Conservation (phyloP, 2,113 vertebrate species). For the Hiodon alosoides region DNA sequence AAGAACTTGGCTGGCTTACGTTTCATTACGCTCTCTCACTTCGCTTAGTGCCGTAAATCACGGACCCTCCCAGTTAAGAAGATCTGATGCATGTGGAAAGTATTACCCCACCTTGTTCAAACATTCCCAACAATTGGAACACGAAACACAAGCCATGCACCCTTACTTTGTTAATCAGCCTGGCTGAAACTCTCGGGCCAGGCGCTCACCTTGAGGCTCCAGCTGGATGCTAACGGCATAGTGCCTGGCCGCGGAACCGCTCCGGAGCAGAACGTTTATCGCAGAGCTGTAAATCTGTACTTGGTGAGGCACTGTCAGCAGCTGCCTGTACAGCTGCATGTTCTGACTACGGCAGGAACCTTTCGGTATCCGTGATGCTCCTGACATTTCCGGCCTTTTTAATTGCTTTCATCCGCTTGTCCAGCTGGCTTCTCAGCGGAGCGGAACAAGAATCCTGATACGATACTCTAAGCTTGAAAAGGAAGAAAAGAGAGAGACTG, state of each 20-base stretch:
- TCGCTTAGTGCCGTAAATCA: neutral
- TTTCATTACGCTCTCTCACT: neutral
- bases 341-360: neutral
- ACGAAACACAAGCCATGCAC: conserved; percentile 2
- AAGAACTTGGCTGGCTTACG: neutral
- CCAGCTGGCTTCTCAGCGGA: neutral
- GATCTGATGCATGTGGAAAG: conserved; percentile 9
- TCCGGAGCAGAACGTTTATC: too few species aligned
- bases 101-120: neutral
- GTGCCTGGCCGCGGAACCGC: too few species aligned
- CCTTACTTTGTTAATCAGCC: neutral
- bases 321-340: neutral
- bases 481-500: conserved; percentile 9
- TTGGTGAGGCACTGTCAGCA: neutral
- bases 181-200: neutral
- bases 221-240: neutral
- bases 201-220: neutral
- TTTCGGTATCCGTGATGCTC: too few species aligned
- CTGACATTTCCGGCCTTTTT: neutral
- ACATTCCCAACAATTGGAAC: neutral
- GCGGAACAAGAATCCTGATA: neutral
- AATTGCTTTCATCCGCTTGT: neutral
- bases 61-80: neutral
- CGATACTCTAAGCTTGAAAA: neutral
- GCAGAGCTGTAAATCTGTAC: neutral